Evolutionary conservation across 2,113 vertebrate genomes (phyloP), one percentile per base, ranked within the genome.

Genomic region (Oenanthe oenanthe): DNA sequence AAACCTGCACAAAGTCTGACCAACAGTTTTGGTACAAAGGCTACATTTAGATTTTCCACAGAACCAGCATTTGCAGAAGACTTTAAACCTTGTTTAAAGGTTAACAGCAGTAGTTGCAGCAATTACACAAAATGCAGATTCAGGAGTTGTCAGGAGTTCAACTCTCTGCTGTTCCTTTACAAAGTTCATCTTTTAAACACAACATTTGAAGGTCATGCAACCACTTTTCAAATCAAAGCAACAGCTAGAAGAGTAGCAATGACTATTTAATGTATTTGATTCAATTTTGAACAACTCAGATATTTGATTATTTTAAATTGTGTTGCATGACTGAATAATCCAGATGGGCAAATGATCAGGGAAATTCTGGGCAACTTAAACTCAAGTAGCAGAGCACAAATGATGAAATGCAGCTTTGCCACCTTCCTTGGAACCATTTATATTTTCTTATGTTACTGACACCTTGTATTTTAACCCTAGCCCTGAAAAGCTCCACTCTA

Each of bases 11-110:
- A 47, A 96, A 94, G 42, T 83, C 75, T 87, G 53, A 82, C 43
- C 32, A 73, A 74, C n/a, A 50, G 9, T 58, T 88, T 90, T 85
- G 85, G 91, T 70, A 76, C 84, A 96, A 96, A 92, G 94, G 89
- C 85, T 92, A 42, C 26, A 0, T 48, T 92, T 77, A 58, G 63
- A 85, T 85, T 91, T 95, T 65, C 42, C 72, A 82, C 43, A 89
- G 63, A 78, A 40, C 25, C 47, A 85, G 63, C 47, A 47, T 36
- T 0, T 63, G 38, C 9, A 78, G 36, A 86, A 95, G 81, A 96
- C 96, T 96, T 96, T 94, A 96, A 96, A 96, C 96, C 25, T 82
- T n/a, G 92, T 90, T 92, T 89, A 96, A 96, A 96, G 92, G 94
- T 96, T 92, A 97, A 94, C 70, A 86, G 17, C 40, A 88, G 78